phyloP scores from a whole-genome alignment of 2,113 vertebrate species.

The Spea multiplicata region DNA sequence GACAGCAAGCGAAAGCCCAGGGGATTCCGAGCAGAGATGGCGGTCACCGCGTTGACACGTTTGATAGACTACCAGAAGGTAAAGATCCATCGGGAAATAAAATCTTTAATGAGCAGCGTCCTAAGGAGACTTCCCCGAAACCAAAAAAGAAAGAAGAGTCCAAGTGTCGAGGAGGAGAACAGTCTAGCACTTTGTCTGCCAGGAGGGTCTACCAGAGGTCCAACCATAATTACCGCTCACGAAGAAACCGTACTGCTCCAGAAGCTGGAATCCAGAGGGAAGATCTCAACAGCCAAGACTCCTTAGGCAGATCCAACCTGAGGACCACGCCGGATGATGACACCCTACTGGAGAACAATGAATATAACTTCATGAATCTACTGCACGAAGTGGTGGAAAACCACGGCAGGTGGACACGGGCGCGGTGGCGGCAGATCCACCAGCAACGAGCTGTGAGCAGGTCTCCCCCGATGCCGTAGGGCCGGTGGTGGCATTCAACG shows the following conservation, averaged over 20 bases:
- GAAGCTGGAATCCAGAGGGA: background rate
- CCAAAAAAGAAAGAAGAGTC: background rate
- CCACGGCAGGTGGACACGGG: slow-evolving; percentile 72
- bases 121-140: background rate
- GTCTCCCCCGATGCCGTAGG: background rate
- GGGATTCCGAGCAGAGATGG: background rate
- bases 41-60: background rate
- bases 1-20: background rate
- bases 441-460: slow-evolving; percentile 47
- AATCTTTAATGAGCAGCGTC: background rate
- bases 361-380: slow-evolving; percentile 65
- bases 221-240: background rate
- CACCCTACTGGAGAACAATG: slow-evolving; percentile 55
- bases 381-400: slow-evolving; percentile 75
- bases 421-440: slow-evolving; percentile 67
- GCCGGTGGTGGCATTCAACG: too few species aligned
- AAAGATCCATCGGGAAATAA: background rate
- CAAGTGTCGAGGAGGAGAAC: background rate
- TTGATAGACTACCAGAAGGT: background rate
- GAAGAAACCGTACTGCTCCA: background rate
- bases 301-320: background rate
- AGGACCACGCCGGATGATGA: slow-evolving; percentile 57
- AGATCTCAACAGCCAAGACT: background rate
- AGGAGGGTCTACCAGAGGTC: background rate
- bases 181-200: background rate